A percentile compares a stretch with the other conserved stretches of the same genome.
Conservation (phyloP, 2,888 invertebrate genomes). For the Teinopalpus imperialis region DNA sequence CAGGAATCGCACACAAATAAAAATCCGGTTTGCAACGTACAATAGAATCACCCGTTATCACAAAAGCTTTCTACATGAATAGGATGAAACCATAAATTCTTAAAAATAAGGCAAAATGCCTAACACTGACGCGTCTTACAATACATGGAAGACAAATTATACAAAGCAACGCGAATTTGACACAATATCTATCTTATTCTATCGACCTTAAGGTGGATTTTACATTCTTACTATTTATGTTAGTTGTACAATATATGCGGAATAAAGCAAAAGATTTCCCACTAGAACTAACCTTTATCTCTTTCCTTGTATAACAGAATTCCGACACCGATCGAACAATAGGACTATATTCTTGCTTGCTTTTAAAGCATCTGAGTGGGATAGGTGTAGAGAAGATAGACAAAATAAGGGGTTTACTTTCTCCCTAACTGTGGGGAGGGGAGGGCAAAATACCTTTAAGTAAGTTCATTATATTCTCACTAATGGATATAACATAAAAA, state of each 20-base stretch:
- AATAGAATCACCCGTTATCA: conserved; percentile 20
- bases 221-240: background rate
- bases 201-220: background rate
- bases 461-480: conserved; percentile 11
- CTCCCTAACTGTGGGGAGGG: background rate
- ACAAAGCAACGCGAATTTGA: background rate
- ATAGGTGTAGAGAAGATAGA: background rate
- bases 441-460: conserved; percentile 11
- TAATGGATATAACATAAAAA: conserved; percentile 12
- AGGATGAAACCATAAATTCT: conserved; percentile 20
- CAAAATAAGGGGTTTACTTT: background rate
- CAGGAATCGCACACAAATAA: conserved; percentile 1
- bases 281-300: conserved; percentile 21
- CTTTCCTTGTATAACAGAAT: conserved; percentile 23
- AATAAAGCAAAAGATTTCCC: conserved; percentile 24
- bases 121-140: conserved; percentile 14
- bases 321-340: conserved; percentile 23
- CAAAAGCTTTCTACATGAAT: conserved; percentile 18
- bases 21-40: background rate
- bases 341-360: conserved; percentile 4
- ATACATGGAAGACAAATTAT: conserved; percentile 24
- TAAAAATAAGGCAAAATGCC: conserved; percentile 21
- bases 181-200: conserved; percentile 2
- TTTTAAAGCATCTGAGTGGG: conserved; percentile 2
- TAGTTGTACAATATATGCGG: conserved; percentile 8